Conservation (phyloP, 2,797 vertebrate genomes). For the Pseudocheirus occidentalis region DNA sequence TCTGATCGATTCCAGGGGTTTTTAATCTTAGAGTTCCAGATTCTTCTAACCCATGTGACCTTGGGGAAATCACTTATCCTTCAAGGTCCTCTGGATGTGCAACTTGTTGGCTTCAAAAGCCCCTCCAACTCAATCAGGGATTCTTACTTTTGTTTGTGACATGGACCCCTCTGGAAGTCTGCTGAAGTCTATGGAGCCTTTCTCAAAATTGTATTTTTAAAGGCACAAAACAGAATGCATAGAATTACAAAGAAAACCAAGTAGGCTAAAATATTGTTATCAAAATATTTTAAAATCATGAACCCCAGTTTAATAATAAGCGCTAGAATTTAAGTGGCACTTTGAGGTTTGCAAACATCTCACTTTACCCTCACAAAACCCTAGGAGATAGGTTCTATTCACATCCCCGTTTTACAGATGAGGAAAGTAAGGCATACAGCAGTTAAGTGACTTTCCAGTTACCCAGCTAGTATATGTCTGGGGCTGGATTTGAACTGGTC, state of each 20-base stretch:
- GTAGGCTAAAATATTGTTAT: background rate
- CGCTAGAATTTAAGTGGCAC: background rate
- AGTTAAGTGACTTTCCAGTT: background rate
- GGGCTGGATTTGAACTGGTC: background rate
- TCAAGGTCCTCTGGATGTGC: background rate
- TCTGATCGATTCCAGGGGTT: background rate
- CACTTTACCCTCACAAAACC: background rate
- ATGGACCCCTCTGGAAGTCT: background rate
- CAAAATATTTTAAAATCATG: background rate
- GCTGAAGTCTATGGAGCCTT: background rate
- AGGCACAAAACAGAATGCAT: background rate
- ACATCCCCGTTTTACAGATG: background rate
- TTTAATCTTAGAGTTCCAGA: background rate
- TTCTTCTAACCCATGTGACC: background rate
- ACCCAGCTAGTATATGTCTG: background rate
- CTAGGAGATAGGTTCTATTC: background rate
- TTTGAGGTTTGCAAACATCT: background rate
- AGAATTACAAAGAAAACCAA: background rate
- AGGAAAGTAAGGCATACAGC: background rate
- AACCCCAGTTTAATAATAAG: background rate
- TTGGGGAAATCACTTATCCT: background rate
- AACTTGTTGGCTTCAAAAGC: background rate
- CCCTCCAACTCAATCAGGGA: background rate
- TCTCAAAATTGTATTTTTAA: background rate
- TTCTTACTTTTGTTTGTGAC: background rate